These are phyloP conservation scores for Saccostrea echinata DNA, from an alignment of 1,140 invertebrate genomes.

Conservation along the genomic window DNA sequence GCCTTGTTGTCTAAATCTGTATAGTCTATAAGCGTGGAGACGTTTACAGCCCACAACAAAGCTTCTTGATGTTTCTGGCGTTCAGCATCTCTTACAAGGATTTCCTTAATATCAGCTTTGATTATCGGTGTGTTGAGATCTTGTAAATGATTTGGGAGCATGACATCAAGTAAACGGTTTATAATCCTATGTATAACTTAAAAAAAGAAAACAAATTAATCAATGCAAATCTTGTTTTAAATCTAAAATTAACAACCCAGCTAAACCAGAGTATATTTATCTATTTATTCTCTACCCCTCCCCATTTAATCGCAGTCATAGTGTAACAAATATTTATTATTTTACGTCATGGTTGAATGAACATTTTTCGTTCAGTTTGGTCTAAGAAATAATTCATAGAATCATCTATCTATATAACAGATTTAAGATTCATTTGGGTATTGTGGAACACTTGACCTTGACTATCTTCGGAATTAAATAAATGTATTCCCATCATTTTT, in stretches of 20 bases:
- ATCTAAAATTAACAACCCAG: background rate
- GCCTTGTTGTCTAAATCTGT: background rate
- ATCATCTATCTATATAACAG: too few species aligned
- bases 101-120: background rate
- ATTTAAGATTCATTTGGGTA: too few species aligned
- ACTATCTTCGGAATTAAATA: too few species aligned
- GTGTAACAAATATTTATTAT: too few species aligned
- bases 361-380: too few species aligned
- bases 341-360: too few species aligned
- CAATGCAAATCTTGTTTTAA: background rate
- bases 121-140: background rate
- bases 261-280: background rate
- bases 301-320: too few species aligned
- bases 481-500: too few species aligned
- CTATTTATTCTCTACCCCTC: too few species aligned
- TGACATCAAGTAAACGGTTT: background rate
- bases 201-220: background rate
- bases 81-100: slow-evolving; percentile 9
- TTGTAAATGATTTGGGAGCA: background rate
- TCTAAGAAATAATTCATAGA: too few species aligned
- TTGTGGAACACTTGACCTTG: too few species aligned
- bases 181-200: slow-evolving; percentile 21
- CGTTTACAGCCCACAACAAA: background rate
- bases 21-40: slow-evolving; percentile 9
- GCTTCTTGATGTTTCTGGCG: slow-evolving; percentile 5